A percentile compares a stretch with the other conserved stretches of the same genome.
Evolutionary conservation across 2,113 vertebrate genomes (phyloP).

Genomic region (Zapus hudsonius): DNA sequence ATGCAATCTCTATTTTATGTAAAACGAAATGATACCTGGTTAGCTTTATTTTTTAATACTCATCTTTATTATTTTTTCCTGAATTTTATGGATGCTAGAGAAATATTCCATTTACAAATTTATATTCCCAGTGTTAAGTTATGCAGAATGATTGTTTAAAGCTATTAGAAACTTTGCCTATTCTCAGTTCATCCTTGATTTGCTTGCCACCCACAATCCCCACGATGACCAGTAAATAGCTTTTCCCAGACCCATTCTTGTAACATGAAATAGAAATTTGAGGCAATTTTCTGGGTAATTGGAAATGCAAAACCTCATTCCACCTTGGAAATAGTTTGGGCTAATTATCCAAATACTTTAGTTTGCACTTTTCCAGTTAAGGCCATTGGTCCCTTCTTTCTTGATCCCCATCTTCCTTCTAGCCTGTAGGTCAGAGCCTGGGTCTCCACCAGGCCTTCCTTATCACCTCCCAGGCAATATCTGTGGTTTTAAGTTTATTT

Average conservation of each 20-base stretch:
- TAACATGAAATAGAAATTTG: constrained; percentile 46
- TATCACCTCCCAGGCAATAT: not conserved
- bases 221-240: constrained; percentile 34
- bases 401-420: not conserved
- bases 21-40: constrained; percentile 84
- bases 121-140: constrained; percentile 44
- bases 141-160: constrained; percentile 66
- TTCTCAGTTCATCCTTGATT: constrained; percentile 26
- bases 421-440: not conserved
- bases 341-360: constrained; percentile 54
- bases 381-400: not conserved
- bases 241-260: constrained; percentile 26
- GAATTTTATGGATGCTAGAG: constrained; percentile 75
- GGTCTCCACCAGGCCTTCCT: not conserved
- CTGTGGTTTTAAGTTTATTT: no score
- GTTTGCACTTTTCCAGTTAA: constrained; percentile 44
- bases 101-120: constrained; percentile 68
- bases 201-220: not conserved
- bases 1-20: constrained; percentile 78
- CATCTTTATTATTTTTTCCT: constrained; percentile 76
- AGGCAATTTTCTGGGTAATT: constrained; percentile 62
- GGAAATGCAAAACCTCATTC: constrained; percentile 58
- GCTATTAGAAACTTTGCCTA: not conserved
- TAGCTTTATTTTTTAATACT: constrained; percentile 83
- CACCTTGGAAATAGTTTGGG: constrained; percentile 32